Percentiles rank a stretch among this genome's conserved stretches.
Conservation (phyloP, 1,140 invertebrate species). For the Drosophila nebulosa region DNA sequence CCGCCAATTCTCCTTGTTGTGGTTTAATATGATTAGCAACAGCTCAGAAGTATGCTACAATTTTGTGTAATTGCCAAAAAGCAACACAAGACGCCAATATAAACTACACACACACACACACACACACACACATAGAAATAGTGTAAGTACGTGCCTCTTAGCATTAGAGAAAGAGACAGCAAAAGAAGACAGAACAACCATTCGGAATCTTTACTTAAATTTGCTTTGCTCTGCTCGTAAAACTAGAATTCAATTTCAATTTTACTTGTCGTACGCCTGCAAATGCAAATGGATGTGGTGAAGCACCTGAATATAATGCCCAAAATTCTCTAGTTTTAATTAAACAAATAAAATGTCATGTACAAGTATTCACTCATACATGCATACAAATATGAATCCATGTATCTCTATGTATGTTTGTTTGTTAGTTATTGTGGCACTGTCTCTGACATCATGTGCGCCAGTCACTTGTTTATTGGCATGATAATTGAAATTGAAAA, state of each 20-base stretch:
- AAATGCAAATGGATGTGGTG: background rate
- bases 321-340: constrained; percentile 41
- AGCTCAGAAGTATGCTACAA: constrained; percentile 23
- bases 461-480: background rate
- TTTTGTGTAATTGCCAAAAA: constrained; percentile 27
- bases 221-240: constrained; percentile 3
- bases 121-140: background rate
- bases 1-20: background rate
- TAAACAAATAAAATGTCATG: constrained; percentile 42
- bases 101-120: background rate
- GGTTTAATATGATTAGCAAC: constrained; percentile 36
- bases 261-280: constrained; percentile 32
- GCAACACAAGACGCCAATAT: background rate
- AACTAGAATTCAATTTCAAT: constrained; percentile 52
- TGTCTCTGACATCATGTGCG: background rate
- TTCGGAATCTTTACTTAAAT: constrained; percentile 4
- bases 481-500: background rate
- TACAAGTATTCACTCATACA: background rate
- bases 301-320: constrained; percentile 27
- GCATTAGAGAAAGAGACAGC: background rate
- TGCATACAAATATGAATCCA: background rate
- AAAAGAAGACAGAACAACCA: background rate
- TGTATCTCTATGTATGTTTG: background rate
- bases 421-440: too few relatives aligned
- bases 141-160: background rate